Conservation (phyloP, 2,888 invertebrate species). For the Sicus ferrugineus region DNA sequence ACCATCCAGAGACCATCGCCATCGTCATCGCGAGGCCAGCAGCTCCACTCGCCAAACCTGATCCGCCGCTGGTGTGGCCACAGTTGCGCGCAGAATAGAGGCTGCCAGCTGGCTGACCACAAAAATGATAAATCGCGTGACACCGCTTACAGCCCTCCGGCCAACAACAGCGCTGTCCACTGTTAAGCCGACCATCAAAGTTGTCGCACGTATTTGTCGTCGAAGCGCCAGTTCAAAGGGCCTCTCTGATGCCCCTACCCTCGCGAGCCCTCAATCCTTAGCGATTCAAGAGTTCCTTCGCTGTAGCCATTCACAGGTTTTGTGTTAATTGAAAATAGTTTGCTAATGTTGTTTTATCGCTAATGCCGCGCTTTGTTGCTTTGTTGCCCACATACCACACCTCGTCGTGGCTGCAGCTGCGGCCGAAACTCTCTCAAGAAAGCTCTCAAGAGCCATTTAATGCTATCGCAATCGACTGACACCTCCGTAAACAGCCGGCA, state of each 20-base stretch:
- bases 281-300: not conserved
- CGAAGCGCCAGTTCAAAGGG: conserved; percentile 36
- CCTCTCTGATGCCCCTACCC: too few relatives aligned
- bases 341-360: conserved; percentile 57
- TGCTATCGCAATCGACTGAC: too few relatives aligned
- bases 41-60: not conserved
- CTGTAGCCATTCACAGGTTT: conserved; percentile 50
- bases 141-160: conserved; percentile 41
- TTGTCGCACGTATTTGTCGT: conserved; percentile 38
- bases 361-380: conserved; percentile 32
- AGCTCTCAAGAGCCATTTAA: too few relatives aligned
- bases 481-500: too few relatives aligned
- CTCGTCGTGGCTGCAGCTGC: conserved; percentile 20
- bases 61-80: not conserved
- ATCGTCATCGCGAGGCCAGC: too few relatives aligned
- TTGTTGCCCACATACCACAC: conserved; percentile 32
- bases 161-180: not conserved
- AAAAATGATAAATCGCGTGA: conserved; percentile 55
- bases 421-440: too few relatives aligned
- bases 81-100: not conserved
- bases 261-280: not conserved
- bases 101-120: conserved; percentile 21
- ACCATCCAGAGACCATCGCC: too few relatives aligned
- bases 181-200: conserved; percentile 23
- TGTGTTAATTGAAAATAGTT: conserved; percentile 63